Evolutionary conservation across 2,888 invertebrate species (phyloP), one percentile per base, ranked within the genome.

Genomic region (Drepanosiphum platanoidis): DNA sequence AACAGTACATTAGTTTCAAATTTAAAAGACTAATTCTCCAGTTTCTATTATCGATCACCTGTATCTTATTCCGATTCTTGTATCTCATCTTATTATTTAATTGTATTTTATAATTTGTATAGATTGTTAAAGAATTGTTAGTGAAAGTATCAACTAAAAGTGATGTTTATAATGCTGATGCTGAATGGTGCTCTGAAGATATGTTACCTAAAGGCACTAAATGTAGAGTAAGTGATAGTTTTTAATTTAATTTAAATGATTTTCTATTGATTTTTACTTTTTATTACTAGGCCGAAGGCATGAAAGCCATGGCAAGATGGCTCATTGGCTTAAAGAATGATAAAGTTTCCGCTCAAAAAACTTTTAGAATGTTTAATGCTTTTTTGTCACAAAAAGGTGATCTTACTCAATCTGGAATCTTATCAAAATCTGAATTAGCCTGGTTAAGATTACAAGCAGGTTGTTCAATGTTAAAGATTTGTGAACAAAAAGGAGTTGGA

Each of bases 221-320:
- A 64, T 96, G 96, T 91, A 97, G 97, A 91, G 93, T 98, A 86
- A 82, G 87, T 77, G 71, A 58, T 30, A 34, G 7, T 15, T 75
- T 61, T 66, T 30, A 52, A 1, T 42, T 71, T 64, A 27, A 1
- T 18, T 1, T 46, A 46, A 52, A 42, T 22, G 13, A 22, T 30
- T 46, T 86, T 78, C 15, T 84, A 39, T 2, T 58, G 30, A 58
- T 71, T 27, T 39, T 77, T 81, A 30, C 71, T 64, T 30, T 86
- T 78, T 74, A 66, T 80, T 78, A 71, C 32, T 87, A 92, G 91
- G 89, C 92, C 83, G 97, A 97, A 90, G 98, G 96, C 0, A 92
- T 98, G 88, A 99, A 99, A 90, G 94, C 97, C 87, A 97, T 99
- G 95, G 97, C 97, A 0, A 93, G 98, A 74, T 98, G 98, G 98